A percentile compares a stretch with the other conserved stretches of the same genome.
phyloP scores from a whole-genome alignment of 1,140 invertebrate species.

The Anoplophora glabripennis region DNA sequence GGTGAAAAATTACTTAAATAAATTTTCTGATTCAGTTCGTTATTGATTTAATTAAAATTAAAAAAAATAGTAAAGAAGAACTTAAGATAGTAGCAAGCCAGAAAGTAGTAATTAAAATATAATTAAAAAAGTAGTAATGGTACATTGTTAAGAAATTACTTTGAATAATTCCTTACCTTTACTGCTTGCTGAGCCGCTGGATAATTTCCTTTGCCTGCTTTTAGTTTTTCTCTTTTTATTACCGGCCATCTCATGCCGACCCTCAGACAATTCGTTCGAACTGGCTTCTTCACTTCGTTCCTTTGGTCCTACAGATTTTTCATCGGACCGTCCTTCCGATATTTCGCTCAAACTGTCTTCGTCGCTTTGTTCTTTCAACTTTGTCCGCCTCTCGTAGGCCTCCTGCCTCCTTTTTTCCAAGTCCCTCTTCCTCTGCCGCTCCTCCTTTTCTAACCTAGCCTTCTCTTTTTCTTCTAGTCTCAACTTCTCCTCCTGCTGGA shows the following conservation, averaged over 20 bases:
- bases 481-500: constrained; percentile 37
- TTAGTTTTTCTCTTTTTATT: constrained; percentile 37
- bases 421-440: constrained; percentile 34
- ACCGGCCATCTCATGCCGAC: constrained; percentile 45
- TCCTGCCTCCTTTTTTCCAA: constrained; percentile 24
- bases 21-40: too few relatives aligned
- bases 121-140: background rate
- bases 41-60: too few relatives aligned
- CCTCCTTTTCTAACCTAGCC: constrained; percentile 24
- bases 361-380: constrained; percentile 28
- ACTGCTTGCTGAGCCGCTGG: constrained; percentile 2
- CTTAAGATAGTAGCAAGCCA: too few relatives aligned
- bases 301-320: constrained; percentile 27
- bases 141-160: background rate
- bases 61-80: too few relatives aligned
- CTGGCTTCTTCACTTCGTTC: constrained; percentile 28
- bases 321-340: constrained; percentile 20
- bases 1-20: too few relatives aligned
- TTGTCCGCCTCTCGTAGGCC: constrained; percentile 31
- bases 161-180: background rate
- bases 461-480: background rate
- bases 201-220: constrained; percentile 23
- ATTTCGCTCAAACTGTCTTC: constrained; percentile 23
- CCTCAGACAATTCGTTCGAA: constrained; percentile 8
- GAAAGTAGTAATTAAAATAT: too few relatives aligned